Evolutionary conservation across 2,888 invertebrate genomes (phyloP).

Genomic region (Alsophila aescularia): DNA sequence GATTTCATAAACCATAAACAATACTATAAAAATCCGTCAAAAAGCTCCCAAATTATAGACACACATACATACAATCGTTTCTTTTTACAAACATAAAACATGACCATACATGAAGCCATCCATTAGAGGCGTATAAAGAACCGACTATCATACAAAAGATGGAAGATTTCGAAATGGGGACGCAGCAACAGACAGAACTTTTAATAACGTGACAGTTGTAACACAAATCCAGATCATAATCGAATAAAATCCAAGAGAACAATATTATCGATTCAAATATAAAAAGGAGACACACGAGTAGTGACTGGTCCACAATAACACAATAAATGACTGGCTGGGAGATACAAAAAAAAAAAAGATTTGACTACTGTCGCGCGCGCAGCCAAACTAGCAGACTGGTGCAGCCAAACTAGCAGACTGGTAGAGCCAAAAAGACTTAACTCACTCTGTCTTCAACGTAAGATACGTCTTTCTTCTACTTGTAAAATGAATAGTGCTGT

Average conservation of each 20-base stretch:
- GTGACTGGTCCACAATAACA: slow-evolving; percentile 56
- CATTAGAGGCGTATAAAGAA: slow-evolving; percentile 31
- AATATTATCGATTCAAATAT: slow-evolving; percentile 67
- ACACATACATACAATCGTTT: background rate
- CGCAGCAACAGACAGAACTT: slow-evolving; percentile 37
- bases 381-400: slow-evolving; percentile 14
- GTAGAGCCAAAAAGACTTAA: slow-evolving; percentile 19
- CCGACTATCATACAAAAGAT: slow-evolving; percentile 30
- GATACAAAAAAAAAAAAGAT: slow-evolving; percentile 41
- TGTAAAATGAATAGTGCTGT: slow-evolving; percentile 23
- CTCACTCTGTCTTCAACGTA: slow-evolving; percentile 2
- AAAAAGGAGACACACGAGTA: slow-evolving; percentile 55
- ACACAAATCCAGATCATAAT: slow-evolving; percentile 61
- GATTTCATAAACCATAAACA: too few species aligned
- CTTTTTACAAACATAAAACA: slow-evolving; percentile 1
- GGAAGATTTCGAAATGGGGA: slow-evolving; percentile 26
- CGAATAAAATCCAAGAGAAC: slow-evolving; percentile 62
- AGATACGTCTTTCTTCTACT: background rate
- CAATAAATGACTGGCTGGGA: slow-evolving; percentile 57
- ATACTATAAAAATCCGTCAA: background rate
- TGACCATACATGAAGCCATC: slow-evolving; percentile 18
- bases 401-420: too few species aligned
- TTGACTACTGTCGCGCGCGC: slow-evolving; percentile 53
- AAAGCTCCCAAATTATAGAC: background rate
- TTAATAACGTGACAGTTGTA: slow-evolving; percentile 55